Evolutionary conservation across 1,140 invertebrate genomes (phyloP), one percentile per base, ranked within the genome.

Genomic region (Calliphora vicina): DNA sequence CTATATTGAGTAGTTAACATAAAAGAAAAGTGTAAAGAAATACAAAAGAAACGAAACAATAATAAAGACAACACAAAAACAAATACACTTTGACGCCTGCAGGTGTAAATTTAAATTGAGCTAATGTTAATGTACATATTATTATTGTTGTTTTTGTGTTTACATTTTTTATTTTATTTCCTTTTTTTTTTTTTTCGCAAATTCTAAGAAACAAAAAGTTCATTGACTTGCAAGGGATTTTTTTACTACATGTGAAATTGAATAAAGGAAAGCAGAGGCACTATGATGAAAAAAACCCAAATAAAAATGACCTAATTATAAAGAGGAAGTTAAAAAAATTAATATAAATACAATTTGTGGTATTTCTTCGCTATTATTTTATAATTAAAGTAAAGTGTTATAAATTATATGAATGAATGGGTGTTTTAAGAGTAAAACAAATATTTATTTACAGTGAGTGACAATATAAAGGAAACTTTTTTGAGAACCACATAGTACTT

Each of bases 31-130:
- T 57, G n/a, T n/a, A n/a, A n/a, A n/a, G n/a, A n/a, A n/a, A n/a
- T n/a, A n/a, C n/a, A n/a, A n/a, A n/a, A n/a, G n/a, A n/a, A 17
- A 57, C 0, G 17, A 57, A 57, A 57, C 50, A 57, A 57, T 17
- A 57, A 57, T 6, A 57, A 15, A n/a, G n/a, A n/a, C n/a, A n/a
- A n/a, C n/a, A n/a, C n/a, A n/a, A 17, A 57, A 23, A 6, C n/a
- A 57, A 67, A 67, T 67, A 67, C 61, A 20, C 20, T 10, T 12
- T 67, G 61, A 23, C 23, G 61, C 61, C 61, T 67, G 61, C 61
- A 67, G 61, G 61, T 67, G 61, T 67, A 67, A 67, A 67, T 67
- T 67, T 67, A 67, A 67, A 67, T 67, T 67, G n/a, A 67, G n/a
- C 61, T 67, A 67, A 67, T 67, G 61, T 67, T 23, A 23, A 23